Conservation (phyloP, 2,113 vertebrate genomes). For the Morphnarchus princeps region DNA sequence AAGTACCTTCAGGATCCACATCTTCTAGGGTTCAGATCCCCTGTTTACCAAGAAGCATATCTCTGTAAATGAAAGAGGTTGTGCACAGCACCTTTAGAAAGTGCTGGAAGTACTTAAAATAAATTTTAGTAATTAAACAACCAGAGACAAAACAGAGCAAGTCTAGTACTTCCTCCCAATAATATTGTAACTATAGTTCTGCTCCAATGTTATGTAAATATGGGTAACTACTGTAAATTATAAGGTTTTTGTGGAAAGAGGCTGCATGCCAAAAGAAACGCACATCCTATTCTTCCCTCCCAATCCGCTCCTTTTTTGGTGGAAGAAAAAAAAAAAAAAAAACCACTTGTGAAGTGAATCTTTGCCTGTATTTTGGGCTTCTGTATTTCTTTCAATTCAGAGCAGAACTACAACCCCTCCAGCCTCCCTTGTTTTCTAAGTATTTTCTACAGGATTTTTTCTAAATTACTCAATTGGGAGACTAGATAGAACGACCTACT, state of each 20-base stretch:
- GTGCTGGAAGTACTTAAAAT: not conserved
- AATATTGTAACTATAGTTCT: not conserved
- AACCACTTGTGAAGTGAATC: not conserved
- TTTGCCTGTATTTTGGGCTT: not conserved
- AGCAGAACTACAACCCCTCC: not conserved
- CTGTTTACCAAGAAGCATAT: not conserved
- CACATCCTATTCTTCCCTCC: not conserved
- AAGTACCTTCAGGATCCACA: not conserved
- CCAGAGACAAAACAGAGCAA: not conserved
- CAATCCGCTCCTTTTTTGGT: not conserved
- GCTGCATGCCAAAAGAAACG: not conserved
- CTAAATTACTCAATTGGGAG: not conserved
- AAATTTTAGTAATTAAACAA: not conserved
- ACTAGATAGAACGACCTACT: not conserved
- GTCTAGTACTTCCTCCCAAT: not conserved
- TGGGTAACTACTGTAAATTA: not conserved
- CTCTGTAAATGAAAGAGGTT: not conserved
- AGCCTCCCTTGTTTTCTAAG: not conserved
- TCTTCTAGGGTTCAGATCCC: not conserved
- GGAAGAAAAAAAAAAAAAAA: too few relatives aligned
- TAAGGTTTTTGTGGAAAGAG: not conserved
- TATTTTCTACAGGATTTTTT: not conserved
- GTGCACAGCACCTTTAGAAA: not conserved
- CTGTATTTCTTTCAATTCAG: not conserved
- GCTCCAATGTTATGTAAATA: not conserved